A percentile compares a stretch with the other conserved stretches of the same genome.
These are phyloP conservation scores for Melieria picta DNA, from an alignment of 2,888 invertebrate genomes.

Conservation along the genomic window DNA sequence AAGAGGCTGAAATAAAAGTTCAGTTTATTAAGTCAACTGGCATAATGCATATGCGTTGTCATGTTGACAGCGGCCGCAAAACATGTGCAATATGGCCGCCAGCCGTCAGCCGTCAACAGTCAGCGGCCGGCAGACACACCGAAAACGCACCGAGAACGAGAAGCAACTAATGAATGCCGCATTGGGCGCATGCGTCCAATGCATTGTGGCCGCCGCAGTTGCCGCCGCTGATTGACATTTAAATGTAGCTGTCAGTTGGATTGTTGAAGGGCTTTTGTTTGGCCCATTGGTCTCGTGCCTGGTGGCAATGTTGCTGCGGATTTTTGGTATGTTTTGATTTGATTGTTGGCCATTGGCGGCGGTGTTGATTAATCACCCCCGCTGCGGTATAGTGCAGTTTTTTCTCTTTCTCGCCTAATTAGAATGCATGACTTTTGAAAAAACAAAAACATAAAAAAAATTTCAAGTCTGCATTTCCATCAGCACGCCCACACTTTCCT, in stretches of 20 bases:
- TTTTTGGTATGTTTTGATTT: no score
- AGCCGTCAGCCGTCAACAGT: constrained; percentile 8
- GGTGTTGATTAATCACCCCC: no score
- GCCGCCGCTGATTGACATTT: constrained; percentile 51
- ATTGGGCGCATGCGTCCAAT: not conserved
- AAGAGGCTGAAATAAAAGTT: not conserved
- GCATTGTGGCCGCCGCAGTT: constrained; percentile 39
- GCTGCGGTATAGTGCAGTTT: not conserved
- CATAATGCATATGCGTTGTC: constrained; percentile 33
- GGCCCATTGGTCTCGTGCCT: constrained; percentile 13
- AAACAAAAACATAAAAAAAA: no score
- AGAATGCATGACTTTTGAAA: constrained; percentile 17
- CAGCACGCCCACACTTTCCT: no score
- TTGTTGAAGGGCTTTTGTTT: constrained; percentile 2
- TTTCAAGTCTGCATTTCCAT: no score
- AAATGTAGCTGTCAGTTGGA: constrained; percentile 39
- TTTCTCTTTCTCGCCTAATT: constrained; percentile 14
- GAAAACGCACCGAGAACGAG: constrained; percentile 11
- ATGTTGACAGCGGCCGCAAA: constrained; percentile 33
- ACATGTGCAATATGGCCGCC: constrained; percentile 18
- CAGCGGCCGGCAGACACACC: constrained; percentile 3
- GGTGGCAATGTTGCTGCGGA: constrained; percentile 11
- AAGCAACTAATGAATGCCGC: constrained; percentile 8
- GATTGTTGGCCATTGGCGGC: no score
- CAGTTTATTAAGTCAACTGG: constrained; percentile 26